Base-by-base conservation (phyloP, 37 sponge, comb jelly and placozoan species). In the Chondrilla cf. caribensis region DNA sequence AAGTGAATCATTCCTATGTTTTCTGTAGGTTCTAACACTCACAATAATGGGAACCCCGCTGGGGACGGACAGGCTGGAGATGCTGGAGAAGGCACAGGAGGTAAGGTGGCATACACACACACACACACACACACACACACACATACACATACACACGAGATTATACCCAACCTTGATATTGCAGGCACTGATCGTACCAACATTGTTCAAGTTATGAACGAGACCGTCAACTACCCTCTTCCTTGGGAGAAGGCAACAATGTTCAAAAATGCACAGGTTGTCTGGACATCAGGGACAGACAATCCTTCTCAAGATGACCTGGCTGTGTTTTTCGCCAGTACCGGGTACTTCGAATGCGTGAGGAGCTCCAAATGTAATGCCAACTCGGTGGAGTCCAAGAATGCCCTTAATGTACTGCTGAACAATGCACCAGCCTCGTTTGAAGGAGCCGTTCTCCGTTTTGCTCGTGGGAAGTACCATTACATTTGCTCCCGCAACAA, bases 11-110 rank as follows among this genome's bases (percentile, higher is more conserved):
- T 14, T 14, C 3, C 62, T 36, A n/a, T 79, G 25, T 66, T 35
- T 33, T n/a, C 0, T n/a, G n/a, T 66, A 95, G 97, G 98, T 58
- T 98, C 98, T 70, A 98, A 98, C 87, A 96, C 99, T 0, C 99
- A 98, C 85, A 98, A 98, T 85, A 98, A 98, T 80, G 84, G 88
- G 0, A 68, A 64, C 57, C 94, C 94, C 18, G 99, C 88, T 36
- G 99, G 99, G 29, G 99, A 98, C 58, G 99, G 99, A 37, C 99
- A 98, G 84, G 87, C 99, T 25, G 99, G 98, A n/a, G 99, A 98
- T 64, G 99, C 99, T 44, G 99, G 99, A 0, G 99, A 98, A 76
- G 99, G 99, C 19, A 92, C 84, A 42, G 88, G 89, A 82, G 99
- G 98, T 94, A 73, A 60, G 79, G 7, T 21, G 17, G 3, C 2